Evolutionary conservation across 2,888 invertebrate species (phyloP).

Genomic region (Antitype chi): DNA sequence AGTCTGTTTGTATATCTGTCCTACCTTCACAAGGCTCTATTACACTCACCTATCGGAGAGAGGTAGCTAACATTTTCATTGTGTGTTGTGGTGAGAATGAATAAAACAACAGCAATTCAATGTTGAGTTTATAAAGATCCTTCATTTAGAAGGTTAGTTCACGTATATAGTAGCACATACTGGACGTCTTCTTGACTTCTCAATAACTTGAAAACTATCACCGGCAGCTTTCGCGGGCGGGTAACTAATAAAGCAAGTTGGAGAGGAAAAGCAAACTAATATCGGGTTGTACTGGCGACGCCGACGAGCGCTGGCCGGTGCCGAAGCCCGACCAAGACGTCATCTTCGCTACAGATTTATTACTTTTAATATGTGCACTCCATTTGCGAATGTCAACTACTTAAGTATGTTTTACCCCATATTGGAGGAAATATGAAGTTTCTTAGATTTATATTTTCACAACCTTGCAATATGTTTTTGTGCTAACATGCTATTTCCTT

Average conservation of each 20-base stretch:
- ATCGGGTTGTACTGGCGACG: constrained; percentile 86
- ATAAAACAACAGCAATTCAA: constrained; percentile 46
- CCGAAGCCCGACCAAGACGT: constrained; percentile 68
- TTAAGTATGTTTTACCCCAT: constrained; percentile 62
- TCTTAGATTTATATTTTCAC: constrained; percentile 7
- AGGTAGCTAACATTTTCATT: constrained; percentile 34
- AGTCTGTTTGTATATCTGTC: constrained; percentile 17
- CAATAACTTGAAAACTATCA: constrained; percentile 89
- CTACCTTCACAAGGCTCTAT: constrained; percentile 1
- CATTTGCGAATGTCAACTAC: constrained; percentile 76
- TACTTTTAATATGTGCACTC: constrained; percentile 86
- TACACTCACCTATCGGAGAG: constrained; percentile 13
- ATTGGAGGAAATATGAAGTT: constrained; percentile 18
- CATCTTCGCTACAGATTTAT: constrained; percentile 86
- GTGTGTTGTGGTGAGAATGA: constrained; percentile 44
- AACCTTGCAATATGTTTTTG: not conserved
- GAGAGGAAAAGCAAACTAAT: constrained; percentile 91
- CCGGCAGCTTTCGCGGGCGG: constrained; percentile 83
- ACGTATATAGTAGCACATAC: constrained; percentile 58
- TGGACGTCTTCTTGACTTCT: constrained; percentile 79
- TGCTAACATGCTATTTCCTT: not conserved
- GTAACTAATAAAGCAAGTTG: constrained; percentile 90
- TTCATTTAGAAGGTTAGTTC: constrained; percentile 43
- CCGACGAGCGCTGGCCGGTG: constrained; percentile 67
- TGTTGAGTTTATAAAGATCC: constrained; percentile 43